Conservation (phyloP, 53 echinoderm and acorn worm species). For the Astropecten irregularis region DNA sequence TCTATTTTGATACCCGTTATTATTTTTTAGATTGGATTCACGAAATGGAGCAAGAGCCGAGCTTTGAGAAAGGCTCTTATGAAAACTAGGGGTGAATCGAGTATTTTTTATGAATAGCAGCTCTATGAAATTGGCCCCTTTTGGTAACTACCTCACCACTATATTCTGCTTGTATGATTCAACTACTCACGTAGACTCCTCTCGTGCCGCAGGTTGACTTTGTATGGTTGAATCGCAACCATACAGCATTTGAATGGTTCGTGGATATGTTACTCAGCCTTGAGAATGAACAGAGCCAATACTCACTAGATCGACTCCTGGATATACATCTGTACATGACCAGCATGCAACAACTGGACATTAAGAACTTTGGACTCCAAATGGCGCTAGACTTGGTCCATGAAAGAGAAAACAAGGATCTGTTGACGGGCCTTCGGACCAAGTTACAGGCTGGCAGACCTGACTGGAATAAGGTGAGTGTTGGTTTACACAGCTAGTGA, state of each 20-base stretch:
- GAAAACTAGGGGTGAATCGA: no score
- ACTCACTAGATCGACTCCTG: constrained; percentile 49
- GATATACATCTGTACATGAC: constrained; percentile 78
- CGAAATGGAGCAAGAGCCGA: no score
- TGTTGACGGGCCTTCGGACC: constrained; percentile 67
- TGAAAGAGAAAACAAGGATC: constrained; percentile 45
- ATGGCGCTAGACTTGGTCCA: constrained; percentile 67
- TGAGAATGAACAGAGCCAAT: constrained; percentile 56
- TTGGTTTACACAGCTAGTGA: not conserved
- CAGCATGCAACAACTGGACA: constrained; percentile 26
- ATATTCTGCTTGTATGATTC: no score
- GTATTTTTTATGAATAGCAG: no score
- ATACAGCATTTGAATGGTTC: constrained; percentile 77
- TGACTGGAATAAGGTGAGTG: constrained; percentile 61
- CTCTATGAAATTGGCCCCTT: no score
- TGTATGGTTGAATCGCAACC: constrained; percentile 70
- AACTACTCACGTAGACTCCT: no score
- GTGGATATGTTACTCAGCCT: constrained; percentile 57
- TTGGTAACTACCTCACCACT: no score
- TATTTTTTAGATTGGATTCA: no score
- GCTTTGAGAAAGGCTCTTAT: no score
- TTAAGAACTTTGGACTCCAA: constrained; percentile 69
- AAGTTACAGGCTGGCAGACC: constrained; percentile 64
- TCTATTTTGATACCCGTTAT: no score
- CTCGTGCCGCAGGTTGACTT: constrained; percentile 85